Evolutionary conservation across 2,888 invertebrate species (phyloP).

Genomic region (Drosophila imparisetae): DNA sequence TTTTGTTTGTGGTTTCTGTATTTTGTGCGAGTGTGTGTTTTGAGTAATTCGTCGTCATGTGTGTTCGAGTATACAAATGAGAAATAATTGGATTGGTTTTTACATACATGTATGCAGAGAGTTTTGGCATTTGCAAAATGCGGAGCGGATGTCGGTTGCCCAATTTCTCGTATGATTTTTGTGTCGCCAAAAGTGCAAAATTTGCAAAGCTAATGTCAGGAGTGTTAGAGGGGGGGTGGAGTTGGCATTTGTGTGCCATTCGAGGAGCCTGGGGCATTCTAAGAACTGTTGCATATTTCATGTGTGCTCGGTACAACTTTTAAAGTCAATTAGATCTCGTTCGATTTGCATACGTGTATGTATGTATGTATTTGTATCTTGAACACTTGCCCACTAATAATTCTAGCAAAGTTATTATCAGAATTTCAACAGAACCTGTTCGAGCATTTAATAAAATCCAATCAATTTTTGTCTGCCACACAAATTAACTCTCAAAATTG

Average conservation of each 20-base stretch:
- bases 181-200: conserved; percentile 69
- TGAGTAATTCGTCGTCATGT: background rate
- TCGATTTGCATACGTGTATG: conserved; percentile 32
- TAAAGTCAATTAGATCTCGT: conserved; percentile 51
- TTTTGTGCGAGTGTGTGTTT: background rate
- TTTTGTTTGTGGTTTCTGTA: conserved; percentile 1
- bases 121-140: conserved; percentile 48
- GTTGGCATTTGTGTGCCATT: conserved; percentile 5
- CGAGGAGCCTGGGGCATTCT: conserved; percentile 27
- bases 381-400: conserved; percentile 19
- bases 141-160: conserved; percentile 68
- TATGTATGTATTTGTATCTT: conserved; percentile 31
- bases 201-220: conserved; percentile 62
- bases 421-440: conserved; percentile 44
- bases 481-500: conserved; percentile 58
- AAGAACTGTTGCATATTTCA: conserved; percentile 67
- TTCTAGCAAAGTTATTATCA: conserved; percentile 17
- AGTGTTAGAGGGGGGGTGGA: background rate
- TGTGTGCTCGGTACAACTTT: conserved; percentile 37
- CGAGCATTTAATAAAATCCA: conserved; percentile 52
- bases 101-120: conserved; percentile 13
- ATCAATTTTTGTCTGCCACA: conserved; percentile 53
- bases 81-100: conserved; percentile 32
- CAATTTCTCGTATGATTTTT: conserved; percentile 54
- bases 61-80: conserved; percentile 18